These are phyloP conservation scores for Ascaphus truei DNA, from an alignment of 2,113 vertebrate species.

Conservation along the genomic window DNA sequence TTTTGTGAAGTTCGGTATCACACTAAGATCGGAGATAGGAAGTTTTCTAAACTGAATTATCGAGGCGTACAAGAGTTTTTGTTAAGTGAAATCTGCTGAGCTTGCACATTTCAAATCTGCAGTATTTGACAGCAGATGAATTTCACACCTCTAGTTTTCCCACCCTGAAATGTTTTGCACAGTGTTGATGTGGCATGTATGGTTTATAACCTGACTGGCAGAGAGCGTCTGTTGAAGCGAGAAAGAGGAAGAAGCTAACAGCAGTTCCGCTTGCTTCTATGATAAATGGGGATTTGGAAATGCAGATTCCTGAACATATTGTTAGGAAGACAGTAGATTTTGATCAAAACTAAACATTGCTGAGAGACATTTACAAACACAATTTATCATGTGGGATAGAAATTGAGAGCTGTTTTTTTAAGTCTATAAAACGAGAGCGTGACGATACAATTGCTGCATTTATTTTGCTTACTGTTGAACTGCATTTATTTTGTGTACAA, in stretches of 20 bases:
- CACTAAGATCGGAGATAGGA: too few species aligned
- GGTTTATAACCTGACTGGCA: background rate
- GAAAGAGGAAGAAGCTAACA: background rate
- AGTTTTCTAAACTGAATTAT: too few species aligned
- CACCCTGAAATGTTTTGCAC: background rate
- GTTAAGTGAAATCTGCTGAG: too few species aligned
- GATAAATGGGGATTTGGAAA: background rate
- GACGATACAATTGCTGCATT: background rate
- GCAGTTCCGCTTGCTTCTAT: background rate
- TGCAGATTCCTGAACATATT: background rate
- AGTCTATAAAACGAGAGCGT: constrained; percentile 16
- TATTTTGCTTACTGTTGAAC: background rate
- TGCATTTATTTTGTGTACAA: constrained; percentile 1
- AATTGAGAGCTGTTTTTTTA: background rate
- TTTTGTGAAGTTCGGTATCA: too few species aligned
- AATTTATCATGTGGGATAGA: background rate
- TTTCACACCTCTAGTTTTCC: too few species aligned
- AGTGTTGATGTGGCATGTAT: background rate
- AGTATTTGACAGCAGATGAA: too few species aligned
- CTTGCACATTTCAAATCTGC: too few species aligned
- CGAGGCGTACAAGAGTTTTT: too few species aligned
- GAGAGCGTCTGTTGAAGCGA: background rate
- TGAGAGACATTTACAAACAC: background rate
- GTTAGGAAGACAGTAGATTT: background rate
- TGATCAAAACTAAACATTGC: background rate